Evolutionary conservation across 92 coral and sea anemone species (phyloP).

Genomic region (Zoanthus solanderi): DNA sequence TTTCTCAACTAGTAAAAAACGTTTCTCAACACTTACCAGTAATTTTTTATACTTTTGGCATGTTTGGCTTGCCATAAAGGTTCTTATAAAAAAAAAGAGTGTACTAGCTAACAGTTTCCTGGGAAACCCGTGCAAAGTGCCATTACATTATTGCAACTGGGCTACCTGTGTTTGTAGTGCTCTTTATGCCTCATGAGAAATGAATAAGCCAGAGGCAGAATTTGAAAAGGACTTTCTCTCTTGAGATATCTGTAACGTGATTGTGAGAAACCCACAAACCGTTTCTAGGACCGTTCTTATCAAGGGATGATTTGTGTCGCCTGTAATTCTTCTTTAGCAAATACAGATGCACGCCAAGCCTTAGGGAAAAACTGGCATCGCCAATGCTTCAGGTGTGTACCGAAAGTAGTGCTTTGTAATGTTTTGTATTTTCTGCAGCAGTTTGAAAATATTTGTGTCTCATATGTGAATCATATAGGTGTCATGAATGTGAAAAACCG

Average conservation of each 20-base stretch:
- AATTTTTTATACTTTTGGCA: too few species aligned
- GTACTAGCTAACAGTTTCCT: too few species aligned
- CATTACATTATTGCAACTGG: background rate
- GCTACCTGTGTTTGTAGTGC: slow-evolving; percentile 7
- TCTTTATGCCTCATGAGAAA: background rate
- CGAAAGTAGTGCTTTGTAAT: background rate
- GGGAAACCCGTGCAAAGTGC: too few species aligned
- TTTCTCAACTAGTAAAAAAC: too few species aligned
- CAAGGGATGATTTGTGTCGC: slow-evolving; percentile 34
- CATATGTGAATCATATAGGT: slow-evolving; percentile 64
- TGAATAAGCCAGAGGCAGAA: background rate
- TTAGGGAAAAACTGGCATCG: slow-evolving; percentile 74
- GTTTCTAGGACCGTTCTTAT: background rate
- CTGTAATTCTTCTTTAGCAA: slow-evolving; percentile 25
- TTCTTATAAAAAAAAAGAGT: too few species aligned
- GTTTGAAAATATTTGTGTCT: background rate
- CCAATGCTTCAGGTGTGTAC: slow-evolving; percentile 70
- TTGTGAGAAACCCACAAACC: background rate
- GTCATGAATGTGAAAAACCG: slow-evolving; percentile 77
- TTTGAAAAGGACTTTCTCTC: background rate
- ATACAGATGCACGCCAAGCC: slow-evolving; percentile 56
- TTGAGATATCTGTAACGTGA: background rate
- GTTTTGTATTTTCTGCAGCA: background rate
- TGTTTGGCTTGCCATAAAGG: too few species aligned
- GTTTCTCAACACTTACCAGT: too few species aligned